Percentiles rank a stretch among this genome's conserved stretches.
phyloP scores from a whole-genome alignment of 2,113 vertebrate species.

The Shinisaurus crocodilurus region DNA sequence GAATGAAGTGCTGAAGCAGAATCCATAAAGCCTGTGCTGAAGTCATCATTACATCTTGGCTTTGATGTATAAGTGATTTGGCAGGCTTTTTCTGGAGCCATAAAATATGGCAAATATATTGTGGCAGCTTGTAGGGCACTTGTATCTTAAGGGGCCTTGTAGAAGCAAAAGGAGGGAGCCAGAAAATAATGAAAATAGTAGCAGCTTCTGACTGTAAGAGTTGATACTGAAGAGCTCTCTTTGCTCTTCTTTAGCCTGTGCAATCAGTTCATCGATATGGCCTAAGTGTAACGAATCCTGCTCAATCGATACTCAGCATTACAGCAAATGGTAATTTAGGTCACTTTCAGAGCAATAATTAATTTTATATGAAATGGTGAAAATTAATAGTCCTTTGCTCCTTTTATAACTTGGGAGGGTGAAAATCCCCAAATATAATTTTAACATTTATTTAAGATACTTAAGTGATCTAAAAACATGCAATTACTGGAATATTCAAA shows the following conservation, averaged over 20 bases:
- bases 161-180: neutral
- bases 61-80: neutral
- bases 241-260: neutral
- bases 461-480: conserved; percentile 29
- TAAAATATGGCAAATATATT: neutral
- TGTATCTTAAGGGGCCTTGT: neutral
- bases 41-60: neutral
- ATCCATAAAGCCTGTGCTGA: neutral
- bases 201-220: neutral
- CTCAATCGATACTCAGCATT: neutral
- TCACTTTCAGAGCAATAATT: conserved; percentile 14
- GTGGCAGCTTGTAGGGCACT: neutral
- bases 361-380: neutral
- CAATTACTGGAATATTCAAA: conserved; percentile 50
- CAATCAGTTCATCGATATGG: neutral
- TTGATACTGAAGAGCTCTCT: neutral
- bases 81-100: neutral
- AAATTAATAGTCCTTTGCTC: neutral
- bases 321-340: neutral
- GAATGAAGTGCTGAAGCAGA: neutral
- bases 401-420: neutral
- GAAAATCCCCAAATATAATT: neutral
- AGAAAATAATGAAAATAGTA: neutral
- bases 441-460: conserved; percentile 1
- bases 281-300: neutral